Conservation (phyloP, 2,797 vertebrate genomes). For the Micropoecilia bifurca region DNA sequence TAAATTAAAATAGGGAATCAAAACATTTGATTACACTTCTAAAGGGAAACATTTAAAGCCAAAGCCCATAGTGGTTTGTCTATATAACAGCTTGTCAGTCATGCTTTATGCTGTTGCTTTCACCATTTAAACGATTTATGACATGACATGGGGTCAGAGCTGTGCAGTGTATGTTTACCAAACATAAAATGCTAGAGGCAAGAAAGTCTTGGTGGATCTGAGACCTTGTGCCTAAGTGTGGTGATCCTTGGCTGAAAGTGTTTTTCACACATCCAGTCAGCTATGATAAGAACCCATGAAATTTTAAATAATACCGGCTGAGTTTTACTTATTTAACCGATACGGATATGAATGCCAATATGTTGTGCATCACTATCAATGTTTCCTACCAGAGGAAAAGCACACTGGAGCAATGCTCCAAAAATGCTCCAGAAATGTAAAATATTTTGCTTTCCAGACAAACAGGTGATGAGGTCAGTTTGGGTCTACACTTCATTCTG, state of each 20-base stretch:
- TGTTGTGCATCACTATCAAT: no score
- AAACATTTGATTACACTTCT: not conserved
- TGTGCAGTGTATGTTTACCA: constrained; percentile 21
- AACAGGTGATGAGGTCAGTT: no score
- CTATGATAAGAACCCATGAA: constrained; percentile 29
- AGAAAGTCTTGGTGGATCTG: constrained; percentile 4
- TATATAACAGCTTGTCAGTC: constrained; percentile 16
- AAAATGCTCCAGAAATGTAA: no score
- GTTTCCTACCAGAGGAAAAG: no score
- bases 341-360: no score
- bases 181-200: constrained; percentile 28
- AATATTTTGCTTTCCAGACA: no score
- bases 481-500: no score
- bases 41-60: not conserved
- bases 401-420: no score
- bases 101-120: constrained; percentile 16
- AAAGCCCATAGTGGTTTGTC: not conserved
- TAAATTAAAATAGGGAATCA: constrained; percentile 5
- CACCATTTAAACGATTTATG: constrained; percentile 28
- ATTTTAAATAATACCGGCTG: constrained; percentile 5
- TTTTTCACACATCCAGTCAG: constrained; percentile 20
- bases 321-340: no score
- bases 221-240: not conserved
- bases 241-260: constrained; percentile 4
- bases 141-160: constrained; percentile 10